These are phyloP conservation scores for Alosa alosa DNA, from an alignment of 2,113 vertebrate genomes.

Conservation along the genomic window DNA sequence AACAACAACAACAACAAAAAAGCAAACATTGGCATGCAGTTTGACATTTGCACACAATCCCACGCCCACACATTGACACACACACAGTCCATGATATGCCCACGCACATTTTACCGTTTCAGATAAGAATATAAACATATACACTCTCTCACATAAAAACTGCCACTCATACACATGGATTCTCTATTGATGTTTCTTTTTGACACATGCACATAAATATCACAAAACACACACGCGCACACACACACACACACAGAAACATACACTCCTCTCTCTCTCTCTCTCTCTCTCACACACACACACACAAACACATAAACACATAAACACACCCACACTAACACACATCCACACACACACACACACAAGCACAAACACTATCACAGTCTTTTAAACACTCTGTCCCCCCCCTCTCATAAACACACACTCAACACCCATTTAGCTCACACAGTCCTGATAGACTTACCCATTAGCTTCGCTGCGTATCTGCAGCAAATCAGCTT, in stretches of 20 bases:
- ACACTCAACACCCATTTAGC: conserved; percentile 5
- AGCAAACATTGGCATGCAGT: background rate
- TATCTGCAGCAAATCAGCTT: conserved; percentile 36
- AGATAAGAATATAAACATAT: background rate
- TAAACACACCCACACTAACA: background rate
- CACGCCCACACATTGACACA: background rate
- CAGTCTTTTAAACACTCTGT: background rate
- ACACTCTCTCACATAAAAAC: background rate
- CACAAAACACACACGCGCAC: background rate
- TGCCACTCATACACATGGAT: background rate
- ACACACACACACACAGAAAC: background rate
- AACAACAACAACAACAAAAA: background rate
- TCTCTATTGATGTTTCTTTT: too few species aligned
- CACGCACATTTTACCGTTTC: background rate
- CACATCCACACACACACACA: conserved; percentile 31
- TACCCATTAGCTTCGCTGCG: conserved; percentile 13
- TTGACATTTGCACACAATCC: background rate
- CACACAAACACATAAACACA: background rate
- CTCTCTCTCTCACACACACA: background rate
- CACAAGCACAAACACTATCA: background rate
- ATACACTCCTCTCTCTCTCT: background rate
- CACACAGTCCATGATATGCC: background rate
- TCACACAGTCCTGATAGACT: conserved; percentile 23
- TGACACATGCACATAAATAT: background rate
- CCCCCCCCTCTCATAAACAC: background rate